These are phyloP conservation scores for Prionchulus punctatus DNA, from an alignment of 2,888 invertebrate species.

Conservation along the genomic window DNA sequence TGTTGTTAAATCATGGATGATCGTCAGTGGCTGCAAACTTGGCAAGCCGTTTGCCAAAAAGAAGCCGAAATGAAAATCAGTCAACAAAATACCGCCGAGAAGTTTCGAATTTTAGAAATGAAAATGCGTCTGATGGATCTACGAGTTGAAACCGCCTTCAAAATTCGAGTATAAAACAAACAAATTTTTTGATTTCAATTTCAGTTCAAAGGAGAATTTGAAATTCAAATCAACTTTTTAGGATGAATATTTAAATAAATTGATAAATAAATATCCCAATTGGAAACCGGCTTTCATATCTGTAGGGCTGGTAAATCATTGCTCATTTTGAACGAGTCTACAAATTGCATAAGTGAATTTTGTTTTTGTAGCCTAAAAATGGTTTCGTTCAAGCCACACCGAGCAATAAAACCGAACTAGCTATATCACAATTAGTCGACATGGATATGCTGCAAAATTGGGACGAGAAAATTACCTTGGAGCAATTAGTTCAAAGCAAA, in stretches of 20 bases:
- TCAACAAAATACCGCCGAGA: neutral
- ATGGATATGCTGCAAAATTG: neutral
- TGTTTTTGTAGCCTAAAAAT: neutral
- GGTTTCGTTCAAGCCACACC: neutral
- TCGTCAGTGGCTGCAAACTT: too few relatives aligned
- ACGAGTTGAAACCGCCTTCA: neutral
- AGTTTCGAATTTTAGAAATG: neutral
- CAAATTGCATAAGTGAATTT: neutral
- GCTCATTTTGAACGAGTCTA: neutral
- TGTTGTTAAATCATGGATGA: too few relatives aligned
- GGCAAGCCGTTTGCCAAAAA: neutral
- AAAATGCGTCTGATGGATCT: neutral
- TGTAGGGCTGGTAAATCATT: too few relatives aligned
- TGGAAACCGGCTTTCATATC: neutral
- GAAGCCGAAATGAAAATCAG: neutral
- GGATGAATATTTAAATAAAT: neutral
- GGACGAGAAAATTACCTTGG: neutral
- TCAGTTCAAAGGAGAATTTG: too few relatives aligned
- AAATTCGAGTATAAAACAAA: neutral
- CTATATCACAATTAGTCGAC: neutral
- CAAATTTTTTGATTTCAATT: neutral
- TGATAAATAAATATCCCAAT: neutral
- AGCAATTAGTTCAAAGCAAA: neutral
- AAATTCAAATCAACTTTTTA: neutral
- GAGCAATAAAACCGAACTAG: neutral